Evolutionary conservation across 2,797 vertebrate species (phyloP), one percentile per base, ranked within the genome.

Genomic region (Champsocephalus esox): DNA sequence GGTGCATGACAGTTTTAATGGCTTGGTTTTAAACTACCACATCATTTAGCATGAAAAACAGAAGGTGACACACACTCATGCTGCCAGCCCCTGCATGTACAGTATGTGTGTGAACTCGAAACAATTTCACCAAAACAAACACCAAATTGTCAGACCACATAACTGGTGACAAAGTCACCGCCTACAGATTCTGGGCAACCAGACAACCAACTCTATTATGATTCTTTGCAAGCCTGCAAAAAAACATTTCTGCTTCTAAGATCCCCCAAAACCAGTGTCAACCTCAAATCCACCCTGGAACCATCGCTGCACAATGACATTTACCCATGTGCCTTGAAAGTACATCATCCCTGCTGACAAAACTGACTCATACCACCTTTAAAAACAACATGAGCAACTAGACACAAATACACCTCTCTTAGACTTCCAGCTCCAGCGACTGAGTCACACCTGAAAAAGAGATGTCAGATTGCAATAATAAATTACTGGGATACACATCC

Each of bases 361-460:
- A 67, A 43, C 63, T 84, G 81, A 88, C 76, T 89, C 84, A 80
- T 0, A 19, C 51, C 8, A 34, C 32, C 45, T 78, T 84, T 56
- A 24, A 57, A 90, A 83, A 82, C 77, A 85, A 79, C 65, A 65
- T 7, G 46, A 81, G 57, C 61, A 58, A 71, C 43, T n/a, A 55
- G 71, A 69, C 66, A 54, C 67, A 84, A 46, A 71, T 45, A 73
- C 75, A 81, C 70, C 61, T 74, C 82, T 77, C 4, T 65, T 34
- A 77, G 75, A 88, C 85, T 59, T 32, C 77, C 70, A 61, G 56
- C 43, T 32, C 77, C 70, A 61, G 56, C 43, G 46, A 60, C 45
- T 87, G 80, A 87, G 70, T 88, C 90, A 87, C 84, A 81, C 75
- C 80, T 89, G 79, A 66, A 88, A 87, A 38, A 80, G 63, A 84